phyloP scores from a whole-genome alignment of 2,888 invertebrate species.

The Dioctria linearis region DNA sequence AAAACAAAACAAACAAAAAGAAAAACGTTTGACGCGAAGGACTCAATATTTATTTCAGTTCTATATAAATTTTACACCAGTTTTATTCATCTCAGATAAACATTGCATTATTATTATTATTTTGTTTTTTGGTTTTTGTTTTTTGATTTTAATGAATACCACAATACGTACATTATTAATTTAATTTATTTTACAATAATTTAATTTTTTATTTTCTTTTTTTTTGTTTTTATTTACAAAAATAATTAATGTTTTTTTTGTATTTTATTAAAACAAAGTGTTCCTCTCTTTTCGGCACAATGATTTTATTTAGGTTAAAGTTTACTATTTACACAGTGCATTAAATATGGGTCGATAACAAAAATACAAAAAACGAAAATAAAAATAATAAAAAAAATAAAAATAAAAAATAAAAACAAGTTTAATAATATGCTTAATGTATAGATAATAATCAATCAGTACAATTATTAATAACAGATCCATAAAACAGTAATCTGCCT shows the following conservation, averaged over 20 bases:
- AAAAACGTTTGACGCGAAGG: slow-evolving; percentile 13
- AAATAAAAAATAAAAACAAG: no score
- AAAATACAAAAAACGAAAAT: not conserved
- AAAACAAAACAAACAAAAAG: not conserved
- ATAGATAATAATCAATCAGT: slow-evolving; percentile 32
- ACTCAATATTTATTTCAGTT: not conserved
- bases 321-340: slow-evolving; percentile 17
- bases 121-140: no score
- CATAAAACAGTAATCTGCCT: slow-evolving; percentile 42
- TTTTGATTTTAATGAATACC: no score
- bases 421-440: slow-evolving; percentile 26
- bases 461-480: slow-evolving; percentile 36
- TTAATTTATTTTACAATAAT: slow-evolving; percentile 30
- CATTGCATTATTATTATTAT: slow-evolving; percentile 33
- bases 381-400: no score
- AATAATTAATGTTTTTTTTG: slow-evolving; percentile 17
- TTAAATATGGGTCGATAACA: slow-evolving; percentile 28
- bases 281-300: not conserved
- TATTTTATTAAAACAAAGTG: slow-evolving; percentile 30
- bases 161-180: slow-evolving; percentile 22
- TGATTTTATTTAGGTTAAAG: not conserved
- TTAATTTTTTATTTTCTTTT: no score
- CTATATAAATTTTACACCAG: slow-evolving; percentile 31
- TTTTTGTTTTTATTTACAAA: slow-evolving; percentile 34
- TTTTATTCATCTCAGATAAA: slow-evolving; percentile 24